phyloP scores from a whole-genome alignment of 2,113 vertebrate species.

The Calyptomena viridis region DNA sequence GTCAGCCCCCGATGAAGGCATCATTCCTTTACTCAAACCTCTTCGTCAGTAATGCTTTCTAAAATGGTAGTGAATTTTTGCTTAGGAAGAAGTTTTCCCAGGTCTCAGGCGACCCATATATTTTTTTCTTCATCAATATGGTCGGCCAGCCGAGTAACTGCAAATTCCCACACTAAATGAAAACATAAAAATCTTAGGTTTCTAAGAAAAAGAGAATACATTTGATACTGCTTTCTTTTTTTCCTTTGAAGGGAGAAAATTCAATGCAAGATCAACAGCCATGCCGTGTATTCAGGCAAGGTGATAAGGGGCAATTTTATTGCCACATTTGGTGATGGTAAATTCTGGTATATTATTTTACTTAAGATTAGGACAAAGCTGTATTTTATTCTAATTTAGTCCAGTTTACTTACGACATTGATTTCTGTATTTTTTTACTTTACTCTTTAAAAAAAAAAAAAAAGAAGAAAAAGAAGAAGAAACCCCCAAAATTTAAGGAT shows the following conservation, averaged over 20 bases:
- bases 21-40: background rate
- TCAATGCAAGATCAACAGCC: background rate
- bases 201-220: background rate
- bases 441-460: background rate
- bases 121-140: background rate
- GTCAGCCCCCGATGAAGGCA: background rate
- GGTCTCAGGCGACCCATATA: too few species aligned
- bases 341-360: background rate
- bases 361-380: background rate
- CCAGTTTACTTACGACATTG: background rate
- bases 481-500: background rate
- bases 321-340: background rate
- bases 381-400: background rate
- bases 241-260: background rate
- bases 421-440: background rate
- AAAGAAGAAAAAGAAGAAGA: background rate
- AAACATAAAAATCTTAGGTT: background rate
- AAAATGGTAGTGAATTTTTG: background rate
- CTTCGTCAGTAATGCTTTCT: background rate
- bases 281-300: background rate
- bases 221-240: rapidly evolving
- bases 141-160: background rate
- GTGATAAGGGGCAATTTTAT: background rate
- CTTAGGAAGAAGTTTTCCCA: background rate
- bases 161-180: background rate